Evolutionary conservation across 92 coral and sea anemone genomes (phyloP).

Genomic region (Epizoanthus scotinus): DNA sequence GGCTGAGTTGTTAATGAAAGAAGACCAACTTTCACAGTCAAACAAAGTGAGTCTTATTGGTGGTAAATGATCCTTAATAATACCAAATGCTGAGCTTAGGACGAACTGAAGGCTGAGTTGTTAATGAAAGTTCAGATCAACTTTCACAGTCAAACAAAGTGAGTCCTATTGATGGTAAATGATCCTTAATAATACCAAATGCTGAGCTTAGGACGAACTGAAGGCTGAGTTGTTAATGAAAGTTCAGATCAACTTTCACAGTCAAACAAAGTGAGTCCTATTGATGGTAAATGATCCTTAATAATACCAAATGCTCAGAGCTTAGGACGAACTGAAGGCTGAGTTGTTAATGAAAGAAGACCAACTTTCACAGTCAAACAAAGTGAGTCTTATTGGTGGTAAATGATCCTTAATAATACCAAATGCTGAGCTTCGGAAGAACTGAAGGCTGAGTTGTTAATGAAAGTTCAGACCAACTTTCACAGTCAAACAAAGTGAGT

Average conservation of each 20-base stretch:
- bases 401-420: too few species aligned
- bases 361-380: slow-evolving; percentile 65
- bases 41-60: slow-evolving; percentile 61
- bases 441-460: too few species aligned
- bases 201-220: too few species aligned
- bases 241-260: too few species aligned
- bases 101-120: slow-evolving; percentile 66
- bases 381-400: too few species aligned
- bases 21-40: slow-evolving; percentile 65
- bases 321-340: slow-evolving; percentile 63
- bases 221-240: too few species aligned
- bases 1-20: slow-evolving; percentile 64
- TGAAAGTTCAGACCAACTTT: too few species aligned
- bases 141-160: slow-evolving; percentile 70
- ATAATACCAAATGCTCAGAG: background rate
- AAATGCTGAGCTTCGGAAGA: too few species aligned
- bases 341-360: slow-evolving; percentile 68
- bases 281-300: background rate
- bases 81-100: slow-evolving; percentile 64
- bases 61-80: too few species aligned
- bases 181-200: too few species aligned
- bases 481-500: background rate
- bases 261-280: background rate
- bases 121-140: slow-evolving; percentile 61
- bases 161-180: too few species aligned